A percentile compares a stretch with the other conserved stretches of the same genome.
These are phyloP conservation scores for Stylophora pistillata DNA, from an alignment of 64 coral and sea anemone species.

Conservation along the genomic window DNA sequence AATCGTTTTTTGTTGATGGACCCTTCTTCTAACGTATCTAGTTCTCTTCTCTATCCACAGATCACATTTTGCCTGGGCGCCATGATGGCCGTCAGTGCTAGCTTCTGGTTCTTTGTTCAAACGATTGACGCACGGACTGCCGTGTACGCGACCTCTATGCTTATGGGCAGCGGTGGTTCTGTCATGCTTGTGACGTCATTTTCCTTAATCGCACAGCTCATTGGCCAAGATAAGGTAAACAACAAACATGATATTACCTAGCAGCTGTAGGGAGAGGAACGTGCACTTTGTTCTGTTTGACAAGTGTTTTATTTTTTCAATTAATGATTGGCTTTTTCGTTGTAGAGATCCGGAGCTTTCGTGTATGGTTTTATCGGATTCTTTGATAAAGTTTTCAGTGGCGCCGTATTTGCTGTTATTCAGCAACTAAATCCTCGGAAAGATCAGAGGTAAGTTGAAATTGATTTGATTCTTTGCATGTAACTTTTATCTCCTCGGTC, in stretches of 20 bases:
- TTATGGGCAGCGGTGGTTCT: constrained; percentile 75
- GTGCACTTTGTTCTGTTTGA: too few relatives aligned
- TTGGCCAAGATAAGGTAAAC: constrained; percentile 73
- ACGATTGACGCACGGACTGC: constrained; percentile 34
- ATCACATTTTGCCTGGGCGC: constrained; percentile 68
- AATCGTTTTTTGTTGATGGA: neutral
- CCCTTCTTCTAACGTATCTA: neutral
- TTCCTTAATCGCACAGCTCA: constrained; percentile 52
- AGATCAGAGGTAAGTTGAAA: constrained; percentile 35
- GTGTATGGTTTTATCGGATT: constrained; percentile 89
- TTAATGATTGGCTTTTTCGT: neutral
- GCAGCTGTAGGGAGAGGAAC: too few relatives aligned
- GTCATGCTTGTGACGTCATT: constrained; percentile 69
- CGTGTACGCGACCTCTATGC: constrained; percentile 60
- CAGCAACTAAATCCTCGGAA: constrained; percentile 77
- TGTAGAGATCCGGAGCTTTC: constrained; percentile 82
- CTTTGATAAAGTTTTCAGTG: constrained; percentile 82
- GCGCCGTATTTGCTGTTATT: constrained; percentile 74
- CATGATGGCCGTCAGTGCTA: constrained; percentile 51
- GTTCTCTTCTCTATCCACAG: constrained; percentile 3
- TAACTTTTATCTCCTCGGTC: neutral
- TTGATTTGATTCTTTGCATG: neutral
- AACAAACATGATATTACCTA: neutral
- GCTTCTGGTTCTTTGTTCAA: constrained; percentile 68
- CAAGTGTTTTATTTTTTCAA: neutral